These are phyloP conservation scores for Sialia sialis DNA, from an alignment of 2,113 vertebrate species.

Conservation along the genomic window DNA sequence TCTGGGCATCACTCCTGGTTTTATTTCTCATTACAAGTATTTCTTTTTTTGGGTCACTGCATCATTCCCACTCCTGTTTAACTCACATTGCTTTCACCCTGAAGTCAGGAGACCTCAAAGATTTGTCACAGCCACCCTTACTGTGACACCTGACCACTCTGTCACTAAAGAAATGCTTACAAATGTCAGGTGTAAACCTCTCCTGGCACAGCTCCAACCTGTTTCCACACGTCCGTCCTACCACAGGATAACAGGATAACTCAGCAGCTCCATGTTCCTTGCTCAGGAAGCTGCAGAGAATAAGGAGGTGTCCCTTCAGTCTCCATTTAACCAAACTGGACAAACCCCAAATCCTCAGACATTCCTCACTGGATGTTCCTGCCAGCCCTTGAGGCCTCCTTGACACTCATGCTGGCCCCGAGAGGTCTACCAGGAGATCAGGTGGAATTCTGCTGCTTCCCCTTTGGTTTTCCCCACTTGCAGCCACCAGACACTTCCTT, in stretches of 20 bases:
- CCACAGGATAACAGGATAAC: too few relatives aligned
- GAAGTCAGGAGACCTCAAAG: too few relatives aligned
- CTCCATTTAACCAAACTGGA: not conserved
- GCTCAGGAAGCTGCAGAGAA: not conserved
- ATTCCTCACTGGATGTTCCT: fast-evolving
- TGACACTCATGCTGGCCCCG: too few relatives aligned
- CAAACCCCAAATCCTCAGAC: not conserved
- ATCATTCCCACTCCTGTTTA: too few relatives aligned
- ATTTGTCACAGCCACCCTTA: too few relatives aligned
- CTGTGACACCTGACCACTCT: not conserved
- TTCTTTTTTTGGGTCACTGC: too few relatives aligned
- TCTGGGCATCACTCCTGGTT: too few relatives aligned
- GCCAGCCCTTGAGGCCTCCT: not conserved
- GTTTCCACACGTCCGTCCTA: fast-evolving
- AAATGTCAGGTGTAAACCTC: not conserved
- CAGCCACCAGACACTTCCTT: not conserved
- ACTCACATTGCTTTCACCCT: too few relatives aligned
- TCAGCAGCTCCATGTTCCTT: not conserved
- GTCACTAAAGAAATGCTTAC: not conserved
- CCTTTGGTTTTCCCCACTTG: not conserved
- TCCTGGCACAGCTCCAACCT: fast-evolving
- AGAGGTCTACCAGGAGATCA: not conserved
- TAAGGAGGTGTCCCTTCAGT: not conserved
- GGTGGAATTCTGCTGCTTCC: not conserved
- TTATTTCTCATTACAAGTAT: too few relatives aligned